Evolutionary conservation across 2,888 invertebrate genomes (phyloP).

Genomic region (Trissolcus brochymenae): DNA sequence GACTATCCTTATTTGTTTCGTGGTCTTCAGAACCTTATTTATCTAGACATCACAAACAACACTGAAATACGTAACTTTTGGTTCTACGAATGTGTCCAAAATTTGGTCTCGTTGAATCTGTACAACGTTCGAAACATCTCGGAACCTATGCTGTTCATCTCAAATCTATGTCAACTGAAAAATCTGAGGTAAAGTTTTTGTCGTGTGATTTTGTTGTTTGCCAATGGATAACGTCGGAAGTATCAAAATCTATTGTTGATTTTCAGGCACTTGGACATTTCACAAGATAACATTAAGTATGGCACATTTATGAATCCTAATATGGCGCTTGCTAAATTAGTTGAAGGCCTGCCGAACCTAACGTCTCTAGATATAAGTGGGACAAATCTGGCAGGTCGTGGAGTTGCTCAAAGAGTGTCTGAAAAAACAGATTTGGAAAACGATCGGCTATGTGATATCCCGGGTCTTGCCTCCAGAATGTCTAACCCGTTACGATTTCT

Average conservation of each 20-base stretch:
- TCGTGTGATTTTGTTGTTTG: not conserved
- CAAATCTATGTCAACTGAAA: slow-evolving; percentile 76
- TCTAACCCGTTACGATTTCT: slow-evolving; percentile 90
- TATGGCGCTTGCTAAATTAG: slow-evolving; percentile 83
- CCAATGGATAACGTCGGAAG: not conserved
- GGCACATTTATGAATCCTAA: slow-evolving; percentile 87
- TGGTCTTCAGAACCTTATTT: slow-evolving; percentile 80
- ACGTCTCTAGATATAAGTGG: slow-evolving; percentile 95
- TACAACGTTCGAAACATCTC: slow-evolving; percentile 82
- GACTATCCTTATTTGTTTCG: slow-evolving; percentile 79
- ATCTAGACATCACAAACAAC: slow-evolving; percentile 85
- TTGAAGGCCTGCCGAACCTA: slow-evolving; percentile 85
- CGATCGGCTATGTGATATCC: slow-evolving; percentile 84
- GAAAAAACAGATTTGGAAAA: slow-evolving; percentile 53
- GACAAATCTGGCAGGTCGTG: slow-evolving; percentile 94
- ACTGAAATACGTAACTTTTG: slow-evolving; percentile 81
- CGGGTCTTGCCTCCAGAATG: slow-evolving; percentile 88
- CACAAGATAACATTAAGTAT: slow-evolving; percentile 84
- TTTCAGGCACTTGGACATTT: slow-evolving; percentile 89
- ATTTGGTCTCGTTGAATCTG: slow-evolving; percentile 85
- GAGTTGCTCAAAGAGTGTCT: slow-evolving; percentile 80
- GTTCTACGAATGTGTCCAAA: slow-evolving; percentile 82
- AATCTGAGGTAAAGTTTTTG: slow-evolving; percentile 75
- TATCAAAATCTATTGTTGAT: slow-evolving; percentile 50
- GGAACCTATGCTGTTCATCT: slow-evolving; percentile 62